Percentiles rank a stretch among this genome's conserved stretches.
Conservation (phyloP, 37 sponge, comb jelly and placozoan genomes). For the Hormiphora californensis region DNA sequence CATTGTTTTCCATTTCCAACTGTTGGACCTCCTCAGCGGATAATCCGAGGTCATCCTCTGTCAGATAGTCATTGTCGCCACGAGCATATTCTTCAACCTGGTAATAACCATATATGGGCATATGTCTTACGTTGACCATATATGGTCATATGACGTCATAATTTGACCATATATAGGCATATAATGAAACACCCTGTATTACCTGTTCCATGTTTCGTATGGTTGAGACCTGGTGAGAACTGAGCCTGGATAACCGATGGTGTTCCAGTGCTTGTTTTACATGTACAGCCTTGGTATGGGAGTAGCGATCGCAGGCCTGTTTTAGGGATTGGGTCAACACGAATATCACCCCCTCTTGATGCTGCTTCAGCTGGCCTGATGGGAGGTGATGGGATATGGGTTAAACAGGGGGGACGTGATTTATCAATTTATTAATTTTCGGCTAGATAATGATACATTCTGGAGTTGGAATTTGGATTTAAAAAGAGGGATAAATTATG, state of each 20-base stretch:
- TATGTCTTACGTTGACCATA: too few species aligned
- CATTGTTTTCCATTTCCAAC: slow-evolving; percentile 12
- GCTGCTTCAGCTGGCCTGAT: background rate
- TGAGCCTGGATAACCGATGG: background rate
- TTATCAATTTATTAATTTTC: too few species aligned
- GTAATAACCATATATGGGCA: too few species aligned
- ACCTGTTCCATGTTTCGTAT: slow-evolving; percentile 32
- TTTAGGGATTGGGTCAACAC: background rate
- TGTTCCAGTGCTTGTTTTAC: slow-evolving; percentile 39
- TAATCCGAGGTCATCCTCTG: background rate
- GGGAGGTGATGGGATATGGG: background rate
- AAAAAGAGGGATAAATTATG: too few species aligned
- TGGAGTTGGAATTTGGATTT: too few species aligned
- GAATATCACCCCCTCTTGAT: slow-evolving; percentile 43
- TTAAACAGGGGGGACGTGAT: too few species aligned
- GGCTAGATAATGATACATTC: too few species aligned
- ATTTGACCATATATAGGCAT: too few species aligned
- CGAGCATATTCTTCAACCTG: slow-evolving; percentile 6
- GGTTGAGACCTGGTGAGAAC: background rate
- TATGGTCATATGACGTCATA: too few species aligned
- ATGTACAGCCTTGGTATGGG: background rate
- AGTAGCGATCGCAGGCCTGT: background rate
- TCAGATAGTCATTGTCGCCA: background rate
- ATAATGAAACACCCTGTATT: background rate
- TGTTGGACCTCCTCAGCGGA: background rate